Base-by-base conservation (phyloP, 2,113 vertebrate genomes). In the Alligator mississippiensis region DNA sequence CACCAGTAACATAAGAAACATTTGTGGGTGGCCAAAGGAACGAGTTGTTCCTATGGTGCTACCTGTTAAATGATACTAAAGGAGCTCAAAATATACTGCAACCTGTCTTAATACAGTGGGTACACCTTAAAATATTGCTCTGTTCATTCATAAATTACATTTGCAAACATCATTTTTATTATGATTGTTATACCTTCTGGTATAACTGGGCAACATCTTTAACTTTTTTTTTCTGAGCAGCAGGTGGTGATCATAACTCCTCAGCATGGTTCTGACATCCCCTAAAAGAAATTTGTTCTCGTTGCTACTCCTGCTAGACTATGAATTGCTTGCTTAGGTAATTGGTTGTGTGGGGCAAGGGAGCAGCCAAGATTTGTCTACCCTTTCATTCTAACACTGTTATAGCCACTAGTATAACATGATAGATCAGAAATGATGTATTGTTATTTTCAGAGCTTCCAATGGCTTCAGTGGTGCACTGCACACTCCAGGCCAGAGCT, bases 401-500 rank as follows among this genome's bases (percentile, higher is more conserved):
- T 72, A 80, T 58, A 58, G 30, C 30, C 47, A 86, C 76, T 72
- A 59, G 76, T 55, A 34, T n/a, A 17, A 88, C 70, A 84, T 2
- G 1, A 27, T 57, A 80, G 55, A 85, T n/a, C 61, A 64, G 34
- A 91, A 91, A 93, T 34, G 30, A 14, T 24, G 19, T 34, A 75
- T 85, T 87, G 82, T 90, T 93, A 85, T 91, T 84, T 55, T 86
- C 84, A 24, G 91, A 88, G 80, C 75, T n/a, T 85, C 14, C 83
- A 77, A 70, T 92, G 77, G 6, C 90, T 89, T 93, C 90, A 78
- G 63, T 60, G 83, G 80, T 60, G 38, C 21, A 78, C 11, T 5
- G 34, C 14, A 24, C 38, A 12, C 6, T 38, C 34, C 30, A 59
- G 75, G 74, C 6, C n/a, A 93, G 64, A 66, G 22, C n/a, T n/a